These are phyloP conservation scores for Eucidaris tribuloides DNA, from an alignment of 35 echinoderm and acorn worm species.

Conservation along the genomic window DNA sequence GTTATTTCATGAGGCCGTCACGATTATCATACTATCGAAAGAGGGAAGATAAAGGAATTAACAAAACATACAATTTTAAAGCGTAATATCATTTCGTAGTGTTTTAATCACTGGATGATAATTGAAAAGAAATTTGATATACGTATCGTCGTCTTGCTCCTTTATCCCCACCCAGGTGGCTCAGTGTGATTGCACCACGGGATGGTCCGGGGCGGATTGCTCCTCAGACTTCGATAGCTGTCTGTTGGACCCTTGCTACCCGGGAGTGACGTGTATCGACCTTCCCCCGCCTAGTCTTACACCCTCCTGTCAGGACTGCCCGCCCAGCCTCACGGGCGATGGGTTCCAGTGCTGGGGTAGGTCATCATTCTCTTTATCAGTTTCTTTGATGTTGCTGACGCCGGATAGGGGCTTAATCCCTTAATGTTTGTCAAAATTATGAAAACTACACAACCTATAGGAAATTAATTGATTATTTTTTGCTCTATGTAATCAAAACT, in stretches of 20 bases:
- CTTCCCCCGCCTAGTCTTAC: neutral
- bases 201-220: slow-evolving; percentile 38
- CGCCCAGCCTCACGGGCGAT: slow-evolving; percentile 50
- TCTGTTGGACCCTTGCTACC: slow-evolving; percentile 44
- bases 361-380: too few relatives aligned
- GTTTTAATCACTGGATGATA: neutral
- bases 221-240: slow-evolving; percentile 47
- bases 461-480: too few relatives aligned
- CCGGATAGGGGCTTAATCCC: too few relatives aligned
- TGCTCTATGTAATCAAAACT: too few relatives aligned
- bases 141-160: neutral
- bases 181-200: slow-evolving; percentile 34
- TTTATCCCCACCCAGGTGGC: slow-evolving; percentile 42
- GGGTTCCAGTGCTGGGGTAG: slow-evolving; percentile 59
- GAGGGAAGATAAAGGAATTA: too few relatives aligned
- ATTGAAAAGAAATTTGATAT: neutral
- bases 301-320: slow-evolving; percentile 38
- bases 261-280: slow-evolving; percentile 71
- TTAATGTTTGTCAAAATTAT: too few relatives aligned
- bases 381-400: too few relatives aligned
- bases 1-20: too few relatives aligned
- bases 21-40: too few relatives aligned
- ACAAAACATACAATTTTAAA: neutral
- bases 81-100: neutral
- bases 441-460: too few relatives aligned